A percentile compares a stretch with the other conserved stretches of the same genome.
These are phyloP conservation scores for Cossypha polioptera DNA, from an alignment of 2,797 vertebrate species.

Conservation along the genomic window DNA sequence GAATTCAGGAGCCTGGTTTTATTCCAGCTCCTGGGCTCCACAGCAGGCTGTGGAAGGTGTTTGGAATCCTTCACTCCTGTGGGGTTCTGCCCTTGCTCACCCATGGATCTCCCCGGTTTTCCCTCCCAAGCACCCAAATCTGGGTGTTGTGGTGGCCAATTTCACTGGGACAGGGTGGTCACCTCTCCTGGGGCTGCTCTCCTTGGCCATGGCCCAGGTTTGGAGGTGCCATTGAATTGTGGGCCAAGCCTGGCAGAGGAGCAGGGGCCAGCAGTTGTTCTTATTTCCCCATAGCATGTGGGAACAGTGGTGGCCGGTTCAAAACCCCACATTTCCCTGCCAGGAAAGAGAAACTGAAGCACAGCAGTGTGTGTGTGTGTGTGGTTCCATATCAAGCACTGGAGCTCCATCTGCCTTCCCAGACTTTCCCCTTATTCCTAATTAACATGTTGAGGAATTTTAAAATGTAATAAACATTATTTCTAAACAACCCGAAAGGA, in stretches of 20 bases:
- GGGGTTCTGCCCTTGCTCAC: not conserved
- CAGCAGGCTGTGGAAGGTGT: not conserved
- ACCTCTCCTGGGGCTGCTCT: not conserved
- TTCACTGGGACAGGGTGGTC: accelerated
- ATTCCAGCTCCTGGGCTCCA: not conserved
- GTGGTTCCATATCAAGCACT: not conserved
- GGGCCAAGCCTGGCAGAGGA: not conserved
- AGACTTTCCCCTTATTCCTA: slow-evolving; percentile 4
- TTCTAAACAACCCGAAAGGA: slow-evolving; percentile 37
- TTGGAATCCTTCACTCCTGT: not conserved
- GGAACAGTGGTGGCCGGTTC: not conserved
- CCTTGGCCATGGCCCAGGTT: not conserved
- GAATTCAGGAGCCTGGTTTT: not conserved
- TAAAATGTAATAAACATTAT: slow-evolving; percentile 55
- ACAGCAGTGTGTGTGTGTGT: not conserved
- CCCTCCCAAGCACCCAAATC: not conserved
- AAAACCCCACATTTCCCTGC: not conserved
- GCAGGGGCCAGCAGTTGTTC: not conserved
- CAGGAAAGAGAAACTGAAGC: not conserved
- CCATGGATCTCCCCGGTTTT: accelerated
- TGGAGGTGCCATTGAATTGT: not conserved
- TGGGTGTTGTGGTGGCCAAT: not conserved
- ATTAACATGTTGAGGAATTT: slow-evolving; percentile 48
- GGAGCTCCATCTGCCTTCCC: not conserved
- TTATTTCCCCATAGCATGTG: not conserved